Evolutionary conservation across 2,888 invertebrate species (phyloP).

Genomic region (Sinelater perroti): DNA sequence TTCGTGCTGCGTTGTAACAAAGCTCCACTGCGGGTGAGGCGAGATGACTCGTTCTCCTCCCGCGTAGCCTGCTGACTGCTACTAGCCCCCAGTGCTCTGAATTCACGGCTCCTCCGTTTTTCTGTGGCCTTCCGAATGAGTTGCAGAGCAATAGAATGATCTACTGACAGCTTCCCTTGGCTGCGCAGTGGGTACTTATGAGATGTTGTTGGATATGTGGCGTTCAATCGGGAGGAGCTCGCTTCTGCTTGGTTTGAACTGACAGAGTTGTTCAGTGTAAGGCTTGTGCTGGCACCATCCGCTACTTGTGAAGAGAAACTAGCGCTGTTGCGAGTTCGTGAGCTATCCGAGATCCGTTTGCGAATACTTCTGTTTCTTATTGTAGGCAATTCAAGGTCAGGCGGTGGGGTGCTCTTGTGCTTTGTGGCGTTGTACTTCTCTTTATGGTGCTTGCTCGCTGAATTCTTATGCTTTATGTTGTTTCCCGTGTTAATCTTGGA

Average conservation of each 20-base stretch:
- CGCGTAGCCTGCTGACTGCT: slow-evolving; percentile 58
- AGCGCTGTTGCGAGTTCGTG: slow-evolving; percentile 13
- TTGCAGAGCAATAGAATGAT: slow-evolving; percentile 36
- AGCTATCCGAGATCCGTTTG: slow-evolving; percentile 30
- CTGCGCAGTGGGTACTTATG: slow-evolving; percentile 61
- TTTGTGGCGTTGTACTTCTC: slow-evolving; percentile 20
- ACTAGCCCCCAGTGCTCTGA: slow-evolving; percentile 67
- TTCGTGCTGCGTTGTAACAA: slow-evolving; percentile 64
- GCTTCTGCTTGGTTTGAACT: slow-evolving; percentile 38
- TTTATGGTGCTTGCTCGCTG: slow-evolving; percentile 21
- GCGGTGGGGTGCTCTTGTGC: neutral
- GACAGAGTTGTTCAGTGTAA: slow-evolving; percentile 11
- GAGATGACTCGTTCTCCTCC: slow-evolving; percentile 63
- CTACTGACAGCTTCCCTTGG: slow-evolving; percentile 52
- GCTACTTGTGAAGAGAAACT: neutral
- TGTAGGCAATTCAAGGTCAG: neutral
- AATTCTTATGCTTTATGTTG: slow-evolving; percentile 25
- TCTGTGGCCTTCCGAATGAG: slow-evolving; percentile 51
- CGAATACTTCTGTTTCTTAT: slow-evolving; percentile 9
- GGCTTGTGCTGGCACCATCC: slow-evolving; percentile 14
- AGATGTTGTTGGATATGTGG: slow-evolving; percentile 47
- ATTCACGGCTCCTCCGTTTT: slow-evolving; percentile 55
- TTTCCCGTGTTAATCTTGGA: slow-evolving; percentile 18
- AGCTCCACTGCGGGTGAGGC: slow-evolving; percentile 64
- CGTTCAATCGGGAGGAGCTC: slow-evolving; percentile 45